These are phyloP conservation scores for Panzeria rudis DNA, from an alignment of 2,888 invertebrate genomes.

Conservation along the genomic window DNA sequence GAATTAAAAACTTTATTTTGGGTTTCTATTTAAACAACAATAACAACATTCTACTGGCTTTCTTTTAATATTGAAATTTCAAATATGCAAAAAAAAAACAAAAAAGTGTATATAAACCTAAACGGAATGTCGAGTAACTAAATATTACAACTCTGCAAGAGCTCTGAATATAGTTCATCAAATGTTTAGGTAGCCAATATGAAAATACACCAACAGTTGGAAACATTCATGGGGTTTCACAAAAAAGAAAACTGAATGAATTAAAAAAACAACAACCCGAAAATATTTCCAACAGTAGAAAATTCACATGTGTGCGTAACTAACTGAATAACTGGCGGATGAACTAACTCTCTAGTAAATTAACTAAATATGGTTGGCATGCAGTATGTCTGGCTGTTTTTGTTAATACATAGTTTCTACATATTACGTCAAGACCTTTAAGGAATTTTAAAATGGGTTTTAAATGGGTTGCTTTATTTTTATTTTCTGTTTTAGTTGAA, in stretches of 20 bases:
- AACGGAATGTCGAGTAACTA: constrained; percentile 15
- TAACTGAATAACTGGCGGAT: constrained; percentile 4
- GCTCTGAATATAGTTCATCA: constrained; percentile 35
- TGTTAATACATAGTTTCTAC: constrained; percentile 12
- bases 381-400: background rate
- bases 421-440: constrained; percentile 61
- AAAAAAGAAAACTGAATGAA: constrained; percentile 52
- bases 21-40: constrained; percentile 47
- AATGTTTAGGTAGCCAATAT: constrained; percentile 61
- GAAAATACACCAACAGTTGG: constrained; percentile 46
- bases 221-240: constrained; percentile 32
- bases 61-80: constrained; percentile 52
- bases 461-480: background rate
- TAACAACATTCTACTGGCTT: constrained; percentile 46
- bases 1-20: constrained; percentile 57
- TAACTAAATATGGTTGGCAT: constrained; percentile 55
- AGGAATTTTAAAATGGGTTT: constrained; percentile 50
- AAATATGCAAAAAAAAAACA: background rate
- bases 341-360: constrained; percentile 33
- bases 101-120: no score
- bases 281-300: no score
- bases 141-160: constrained; percentile 48
- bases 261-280: constrained; percentile 18
- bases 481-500: constrained; percentile 1
- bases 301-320: constrained; percentile 46